A percentile compares a stretch with the other conserved stretches of the same genome.
phyloP scores from a whole-genome alignment of 2,888 invertebrate species.

The Eustalomyia histrio region DNA sequence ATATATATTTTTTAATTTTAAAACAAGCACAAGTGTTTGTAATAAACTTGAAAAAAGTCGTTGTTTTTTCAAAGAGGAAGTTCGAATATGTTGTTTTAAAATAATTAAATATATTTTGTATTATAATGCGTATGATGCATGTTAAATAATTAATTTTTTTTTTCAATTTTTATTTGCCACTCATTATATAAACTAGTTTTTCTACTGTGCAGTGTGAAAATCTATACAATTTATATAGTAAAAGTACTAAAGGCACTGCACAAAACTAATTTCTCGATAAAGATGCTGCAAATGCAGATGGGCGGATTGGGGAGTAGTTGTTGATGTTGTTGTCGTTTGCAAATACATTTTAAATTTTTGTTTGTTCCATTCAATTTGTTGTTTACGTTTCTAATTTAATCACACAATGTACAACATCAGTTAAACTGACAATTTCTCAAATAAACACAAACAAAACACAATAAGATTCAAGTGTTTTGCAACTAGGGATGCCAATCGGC shows the following conservation, averaged over 20 bases:
- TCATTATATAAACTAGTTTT: no score
- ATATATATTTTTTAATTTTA: no score
- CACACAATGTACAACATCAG: slow-evolving; percentile 5
- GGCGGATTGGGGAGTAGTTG: no score
- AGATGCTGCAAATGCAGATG: not conserved
- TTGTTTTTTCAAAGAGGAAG: no score
- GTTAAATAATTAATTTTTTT: no score
- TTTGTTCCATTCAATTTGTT: not conserved
- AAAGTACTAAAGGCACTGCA: not conserved
- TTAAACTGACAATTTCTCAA: not conserved
- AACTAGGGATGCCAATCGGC: no score
- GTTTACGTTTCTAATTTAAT: slow-evolving; percentile 1
- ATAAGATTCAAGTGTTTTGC: not conserved
- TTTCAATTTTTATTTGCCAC: no score
- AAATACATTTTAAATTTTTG: not conserved
- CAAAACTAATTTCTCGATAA: not conserved
- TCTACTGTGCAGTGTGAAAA: not conserved
- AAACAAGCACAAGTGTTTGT: no score
- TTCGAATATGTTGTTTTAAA: no score
- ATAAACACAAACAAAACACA: not conserved
- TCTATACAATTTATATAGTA: not conserved
- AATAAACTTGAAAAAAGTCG: no score
- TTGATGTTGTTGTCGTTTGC: not conserved
- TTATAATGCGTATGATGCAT: no score
- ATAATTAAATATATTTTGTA: no score